Percentiles rank a stretch among this genome's conserved stretches.
Evolutionary conservation across 2,888 invertebrate species (phyloP).

Genomic region (Tinea trinotella): DNA sequence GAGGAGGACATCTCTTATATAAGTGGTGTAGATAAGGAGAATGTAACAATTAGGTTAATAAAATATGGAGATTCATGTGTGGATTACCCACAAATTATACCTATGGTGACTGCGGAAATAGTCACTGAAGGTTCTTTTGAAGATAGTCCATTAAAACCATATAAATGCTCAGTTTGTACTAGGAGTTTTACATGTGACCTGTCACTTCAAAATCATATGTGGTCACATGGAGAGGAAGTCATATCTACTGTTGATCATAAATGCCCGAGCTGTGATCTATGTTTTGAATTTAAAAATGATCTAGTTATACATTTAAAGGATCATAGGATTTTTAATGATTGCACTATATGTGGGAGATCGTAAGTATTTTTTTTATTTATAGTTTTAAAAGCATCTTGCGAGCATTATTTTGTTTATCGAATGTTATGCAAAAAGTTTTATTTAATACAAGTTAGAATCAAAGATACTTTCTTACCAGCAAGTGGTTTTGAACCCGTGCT

Average conservation of each 20-base stretch:
- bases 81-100: background rate
- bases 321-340: constrained; percentile 75
- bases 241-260: constrained; percentile 32
- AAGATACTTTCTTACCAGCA: no score
- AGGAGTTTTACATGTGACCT: constrained; percentile 71
- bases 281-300: constrained; percentile 75
- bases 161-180: constrained; percentile 69
- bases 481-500: no score
- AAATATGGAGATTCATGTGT: constrained; percentile 29
- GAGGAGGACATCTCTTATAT: constrained; percentile 42
- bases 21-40: constrained; percentile 35
- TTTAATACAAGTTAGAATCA: no score
- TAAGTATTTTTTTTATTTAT: constrained; percentile 55
- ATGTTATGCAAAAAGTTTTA: no score
- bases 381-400: no score
- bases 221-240: constrained; percentile 62
- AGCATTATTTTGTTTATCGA: no score
- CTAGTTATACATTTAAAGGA: constrained; percentile 76
- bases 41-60: constrained; percentile 48
- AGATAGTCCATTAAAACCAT: constrained; percentile 46
- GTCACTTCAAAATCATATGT: constrained; percentile 74
- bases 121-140: constrained; percentile 26
- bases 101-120: constrained; percentile 20
- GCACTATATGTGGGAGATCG: constrained; percentile 78
- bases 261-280: constrained; percentile 75